These are phyloP conservation scores for Anarrhichthys ocellatus DNA, from an alignment of 2,113 vertebrate species.

Conservation along the genomic window DNA sequence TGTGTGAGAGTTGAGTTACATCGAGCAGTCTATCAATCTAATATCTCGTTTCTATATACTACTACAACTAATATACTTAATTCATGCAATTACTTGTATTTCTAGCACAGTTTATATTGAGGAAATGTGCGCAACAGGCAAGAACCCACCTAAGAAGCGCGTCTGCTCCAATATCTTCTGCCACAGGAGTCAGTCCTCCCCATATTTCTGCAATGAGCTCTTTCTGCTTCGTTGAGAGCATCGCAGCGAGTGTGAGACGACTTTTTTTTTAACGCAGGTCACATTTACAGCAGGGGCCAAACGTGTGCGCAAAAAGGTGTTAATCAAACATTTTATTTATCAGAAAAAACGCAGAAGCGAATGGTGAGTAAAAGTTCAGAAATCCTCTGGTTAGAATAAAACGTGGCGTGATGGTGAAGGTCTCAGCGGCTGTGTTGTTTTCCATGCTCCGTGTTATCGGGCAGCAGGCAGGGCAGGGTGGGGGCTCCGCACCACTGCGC, in stretches of 20 bases:
- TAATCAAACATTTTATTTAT: conserved; percentile 61
- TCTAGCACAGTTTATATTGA: not conserved
- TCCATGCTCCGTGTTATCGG: conserved; percentile 59
- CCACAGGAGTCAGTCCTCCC: conserved; percentile 70
- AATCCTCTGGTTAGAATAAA: conserved; percentile 4
- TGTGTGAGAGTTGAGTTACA: not conserved
- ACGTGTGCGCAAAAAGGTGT: not conserved
- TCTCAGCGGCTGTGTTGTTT: conserved; percentile 21
- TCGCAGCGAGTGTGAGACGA: conserved; percentile 42
- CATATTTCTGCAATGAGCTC: conserved; percentile 75
- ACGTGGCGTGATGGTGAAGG: not conserved
- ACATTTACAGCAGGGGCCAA: not conserved
- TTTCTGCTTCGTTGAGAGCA: conserved; percentile 81
- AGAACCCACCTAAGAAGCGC: conserved; percentile 80
- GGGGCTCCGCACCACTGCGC: conserved; percentile 28
- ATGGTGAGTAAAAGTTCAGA: not conserved
- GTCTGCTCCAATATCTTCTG: conserved; percentile 81
- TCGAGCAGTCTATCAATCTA: not conserved
- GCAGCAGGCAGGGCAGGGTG: conserved; percentile 60
- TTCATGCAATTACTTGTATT: not conserved
- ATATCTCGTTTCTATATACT: not conserved
- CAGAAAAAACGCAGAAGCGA: not conserved
- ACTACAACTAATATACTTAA: not conserved
- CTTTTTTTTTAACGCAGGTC: not conserved
- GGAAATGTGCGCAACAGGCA: not conserved